Evolutionary conservation across 2,113 vertebrate species (phyloP), one percentile per base, ranked within the genome.

Genomic region (Shinisaurus crocodilurus): DNA sequence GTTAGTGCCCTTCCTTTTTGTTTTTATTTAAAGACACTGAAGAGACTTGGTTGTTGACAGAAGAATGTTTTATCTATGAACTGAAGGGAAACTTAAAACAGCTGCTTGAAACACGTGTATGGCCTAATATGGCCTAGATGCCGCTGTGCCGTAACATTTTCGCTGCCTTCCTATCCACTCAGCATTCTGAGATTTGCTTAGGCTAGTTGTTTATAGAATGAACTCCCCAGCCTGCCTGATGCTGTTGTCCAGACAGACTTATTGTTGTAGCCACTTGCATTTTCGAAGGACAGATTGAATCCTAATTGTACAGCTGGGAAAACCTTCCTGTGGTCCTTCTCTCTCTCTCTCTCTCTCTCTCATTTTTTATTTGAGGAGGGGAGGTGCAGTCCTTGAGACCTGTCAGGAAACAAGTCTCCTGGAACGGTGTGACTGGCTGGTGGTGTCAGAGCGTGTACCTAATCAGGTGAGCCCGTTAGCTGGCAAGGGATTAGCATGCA

Each of bases 191-290:
- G 50, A 80, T 72, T 45, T 54, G 54, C 57, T 85, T 85, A 54
- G 76, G 29, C 65, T 40, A 79, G 27, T 50, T 88, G 8, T 20
- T 89, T 48, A 27, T 0, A 0, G 69, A 81, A 57, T 3, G 40
- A 90, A 84, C 0, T 82, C 2, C 1, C 3, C 0, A 0, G 25
- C 82, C 37, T 23, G 18, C 80, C n/a, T 0, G 0, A 40, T 67
- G 43, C 57, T 67, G 80, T 88, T 70, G 9, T 70, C 72, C 13
- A 63, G 72, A 65, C 45, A 37, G 32, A n/a, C n/a, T 67, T 93
- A 76, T 50, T 82, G 29, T 29, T 4, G 72, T 74, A 84, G n/a
- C 76, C 1, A 0, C 69, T 85, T 90, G 82, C 18, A 0, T 4
- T 86, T 90, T 74, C 43, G 74, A 86, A 83, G 63, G 76, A 45